Conservation (phyloP, 2,888 invertebrate genomes). For the Acanthacorydalis orientalis region DNA sequence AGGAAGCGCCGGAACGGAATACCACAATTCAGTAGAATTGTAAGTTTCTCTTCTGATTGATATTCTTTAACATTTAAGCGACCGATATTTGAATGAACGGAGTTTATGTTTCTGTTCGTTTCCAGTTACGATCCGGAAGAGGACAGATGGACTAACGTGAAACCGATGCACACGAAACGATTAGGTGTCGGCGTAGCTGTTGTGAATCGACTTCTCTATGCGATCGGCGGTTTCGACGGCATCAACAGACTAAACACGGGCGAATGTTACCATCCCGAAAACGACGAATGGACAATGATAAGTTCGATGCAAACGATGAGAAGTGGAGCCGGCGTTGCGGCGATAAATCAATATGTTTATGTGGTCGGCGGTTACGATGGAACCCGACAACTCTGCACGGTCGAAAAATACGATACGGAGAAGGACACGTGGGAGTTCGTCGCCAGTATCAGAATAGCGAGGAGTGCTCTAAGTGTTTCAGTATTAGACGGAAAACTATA, state of each 20-base stretch:
- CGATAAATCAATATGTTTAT: conserved; percentile 72
- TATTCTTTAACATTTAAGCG: neutral
- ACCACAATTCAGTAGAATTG: conserved; percentile 82
- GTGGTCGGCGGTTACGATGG: conserved; percentile 95
- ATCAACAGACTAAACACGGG: conserved; percentile 54
- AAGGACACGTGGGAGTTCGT: conserved; percentile 63
- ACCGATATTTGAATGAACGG: neutral
- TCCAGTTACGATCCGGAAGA: conserved; percentile 71
- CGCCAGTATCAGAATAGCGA: conserved; percentile 56
- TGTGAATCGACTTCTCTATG: conserved; percentile 60
- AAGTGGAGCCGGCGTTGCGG: conserved; percentile 76
- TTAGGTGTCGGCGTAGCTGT: conserved; percentile 69
- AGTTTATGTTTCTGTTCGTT: conserved; percentile 8
- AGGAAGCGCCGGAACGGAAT: conserved; percentile 71
- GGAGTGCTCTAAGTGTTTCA: conserved; percentile 78
- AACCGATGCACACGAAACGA: conserved; percentile 58
- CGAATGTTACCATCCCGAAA: conserved; percentile 89
- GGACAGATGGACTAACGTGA: conserved; percentile 63
- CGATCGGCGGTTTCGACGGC: conserved; percentile 84
- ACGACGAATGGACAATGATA: conserved; percentile 72
- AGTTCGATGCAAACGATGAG: conserved; percentile 60
- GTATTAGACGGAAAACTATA: conserved; percentile 75
- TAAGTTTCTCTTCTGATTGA: conserved; percentile 23
- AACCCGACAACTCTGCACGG: conserved; percentile 58
- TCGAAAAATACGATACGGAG: conserved; percentile 79